Evolutionary conservation across 1,140 invertebrate genomes (phyloP).

Genomic region (Geopemphigus sp.): DNA sequence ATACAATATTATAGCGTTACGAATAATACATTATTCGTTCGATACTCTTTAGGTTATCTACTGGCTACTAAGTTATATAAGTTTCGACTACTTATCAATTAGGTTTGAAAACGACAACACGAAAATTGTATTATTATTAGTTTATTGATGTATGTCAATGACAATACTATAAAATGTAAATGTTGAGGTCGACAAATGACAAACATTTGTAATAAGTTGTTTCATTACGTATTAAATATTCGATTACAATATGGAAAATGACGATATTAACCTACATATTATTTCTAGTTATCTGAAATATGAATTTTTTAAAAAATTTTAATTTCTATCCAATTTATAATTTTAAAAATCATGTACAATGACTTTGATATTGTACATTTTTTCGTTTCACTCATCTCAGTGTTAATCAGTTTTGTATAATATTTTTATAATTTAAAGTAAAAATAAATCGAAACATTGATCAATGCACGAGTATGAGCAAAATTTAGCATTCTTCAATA

Average conservation of each 20-base stretch:
- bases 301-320: neutral
- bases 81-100: neutral
- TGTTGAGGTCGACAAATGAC: constrained; percentile 10
- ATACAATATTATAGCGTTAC: too few relatives aligned
- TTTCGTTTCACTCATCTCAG: too few relatives aligned
- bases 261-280: neutral
- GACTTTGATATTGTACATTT: too few relatives aligned
- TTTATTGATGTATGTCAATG: constrained; percentile 41
- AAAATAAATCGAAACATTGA: too few relatives aligned
- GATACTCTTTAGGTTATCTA: neutral
- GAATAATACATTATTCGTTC: neutral
- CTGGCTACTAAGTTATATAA: neutral
- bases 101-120: neutral
- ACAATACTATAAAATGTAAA: constrained; percentile 37
- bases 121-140: constrained; percentile 12
- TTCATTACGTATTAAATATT: neutral
- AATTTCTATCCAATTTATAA: neutral
- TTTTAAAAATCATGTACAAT: too few relatives aligned
- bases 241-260: neutral
- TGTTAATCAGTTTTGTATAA: too few relatives aligned
- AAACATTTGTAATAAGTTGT: constrained; percentile 21
- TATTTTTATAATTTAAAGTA: too few relatives aligned
- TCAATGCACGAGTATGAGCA: too few relatives aligned
- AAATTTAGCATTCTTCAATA: too few relatives aligned
- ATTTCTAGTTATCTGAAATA: neutral